Conservation (phyloP, 1,140 invertebrate genomes). For the Chironomus striatipennis region DNA sequence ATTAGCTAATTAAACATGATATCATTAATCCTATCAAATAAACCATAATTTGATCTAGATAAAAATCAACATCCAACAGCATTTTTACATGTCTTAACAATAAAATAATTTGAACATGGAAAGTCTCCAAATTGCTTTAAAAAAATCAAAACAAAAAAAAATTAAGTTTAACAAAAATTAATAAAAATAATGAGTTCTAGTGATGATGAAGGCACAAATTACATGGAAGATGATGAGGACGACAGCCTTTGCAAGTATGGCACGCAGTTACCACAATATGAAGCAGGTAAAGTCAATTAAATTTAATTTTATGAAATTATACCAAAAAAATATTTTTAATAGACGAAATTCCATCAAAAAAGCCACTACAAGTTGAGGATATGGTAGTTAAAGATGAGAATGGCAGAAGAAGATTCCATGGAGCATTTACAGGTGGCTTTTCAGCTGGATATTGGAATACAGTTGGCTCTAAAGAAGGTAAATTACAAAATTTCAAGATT, state of each 20-base stretch:
- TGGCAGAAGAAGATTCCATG: constrained; percentile 90
- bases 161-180: neutral
- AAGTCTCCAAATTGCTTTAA: neutral
- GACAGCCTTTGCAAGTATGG: constrained; percentile 58
- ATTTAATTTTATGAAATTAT: constrained; percentile 26
- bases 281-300: constrained; percentile 55
- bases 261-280: constrained; percentile 62
- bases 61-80: too few species aligned
- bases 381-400: constrained; percentile 84
- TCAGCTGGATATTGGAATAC: constrained; percentile 97
- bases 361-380: constrained; percentile 74
- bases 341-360: constrained; percentile 73
- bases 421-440: constrained; percentile 98
- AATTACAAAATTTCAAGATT: neutral
- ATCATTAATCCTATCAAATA: too few species aligned
- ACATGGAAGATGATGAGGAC: constrained; percentile 50
- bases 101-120: neutral
- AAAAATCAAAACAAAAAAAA: neutral
- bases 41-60: too few species aligned
- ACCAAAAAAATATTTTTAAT: constrained; percentile 31
- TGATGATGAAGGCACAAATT: constrained; percentile 33
- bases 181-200: constrained; percentile 34
- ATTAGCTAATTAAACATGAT: too few species aligned
- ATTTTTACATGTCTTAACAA: too few species aligned
- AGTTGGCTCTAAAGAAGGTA: constrained; percentile 84